Conservation (phyloP, 2,888 invertebrate species). For the Drosophila meridiana region DNA sequence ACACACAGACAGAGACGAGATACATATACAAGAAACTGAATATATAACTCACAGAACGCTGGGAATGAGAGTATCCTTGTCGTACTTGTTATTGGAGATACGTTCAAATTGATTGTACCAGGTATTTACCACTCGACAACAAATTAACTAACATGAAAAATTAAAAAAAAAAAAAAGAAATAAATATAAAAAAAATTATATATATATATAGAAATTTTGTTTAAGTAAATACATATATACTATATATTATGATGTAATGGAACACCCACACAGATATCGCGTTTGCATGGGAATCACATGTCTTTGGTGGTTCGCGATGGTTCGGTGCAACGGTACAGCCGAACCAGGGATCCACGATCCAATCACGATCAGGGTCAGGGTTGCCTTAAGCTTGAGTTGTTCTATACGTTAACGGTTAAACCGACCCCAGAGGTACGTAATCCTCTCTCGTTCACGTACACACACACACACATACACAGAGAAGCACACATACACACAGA, state of each 20-base stretch:
- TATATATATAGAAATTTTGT: conserved; percentile 2
- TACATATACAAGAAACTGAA: conserved; percentile 22
- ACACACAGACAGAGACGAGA: conserved; percentile 7
- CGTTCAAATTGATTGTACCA: conserved; percentile 61
- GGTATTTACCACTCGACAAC: conserved; percentile 54
- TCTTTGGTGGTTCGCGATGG: conserved; percentile 45
- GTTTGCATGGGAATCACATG: conserved; percentile 62
- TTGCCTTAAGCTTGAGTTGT: conserved; percentile 27
- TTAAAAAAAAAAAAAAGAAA: neutral
- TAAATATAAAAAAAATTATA: neutral
- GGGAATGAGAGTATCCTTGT: conserved; percentile 49
- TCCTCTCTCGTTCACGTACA: conserved; percentile 28
- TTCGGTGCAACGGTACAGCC: conserved; percentile 15
- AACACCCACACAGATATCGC: conserved; percentile 45
- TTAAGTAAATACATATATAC: conserved; percentile 38
- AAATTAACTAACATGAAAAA: conserved; percentile 48
- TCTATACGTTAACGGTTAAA: conserved; percentile 9
- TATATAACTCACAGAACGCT: conserved; percentile 37
- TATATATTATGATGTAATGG: conserved; percentile 33
- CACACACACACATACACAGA: neutral
- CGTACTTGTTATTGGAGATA: conserved; percentile 56
- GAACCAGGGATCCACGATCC: conserved; percentile 25
- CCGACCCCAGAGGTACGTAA: conserved; percentile 43
- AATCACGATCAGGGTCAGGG: conserved; percentile 24
- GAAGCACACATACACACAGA: neutral